Evolutionary conservation across 1,140 invertebrate genomes (phyloP).

Genomic region (Kradibia gibbosae): DNA sequence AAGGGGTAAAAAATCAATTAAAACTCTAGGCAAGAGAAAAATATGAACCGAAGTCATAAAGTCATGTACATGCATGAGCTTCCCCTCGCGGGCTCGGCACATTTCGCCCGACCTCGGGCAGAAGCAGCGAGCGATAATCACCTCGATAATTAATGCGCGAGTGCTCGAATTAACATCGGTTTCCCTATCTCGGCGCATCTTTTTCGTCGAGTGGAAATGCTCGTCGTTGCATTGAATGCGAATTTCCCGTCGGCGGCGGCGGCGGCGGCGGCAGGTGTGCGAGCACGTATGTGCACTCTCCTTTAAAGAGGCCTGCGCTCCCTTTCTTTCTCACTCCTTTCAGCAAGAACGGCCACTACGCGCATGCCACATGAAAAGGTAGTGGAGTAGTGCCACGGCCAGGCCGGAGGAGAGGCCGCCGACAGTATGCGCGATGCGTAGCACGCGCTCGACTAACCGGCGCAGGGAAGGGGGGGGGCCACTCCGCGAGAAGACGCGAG

Average conservation of each 20-base stretch:
- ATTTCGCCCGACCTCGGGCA: not conserved
- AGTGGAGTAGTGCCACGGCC: not conserved
- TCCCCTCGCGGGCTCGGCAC: not conserved
- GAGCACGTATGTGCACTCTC: not conserved
- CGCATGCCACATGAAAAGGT: not conserved
- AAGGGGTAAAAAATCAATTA: slow-evolving; percentile 33
- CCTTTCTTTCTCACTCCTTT: not conserved
- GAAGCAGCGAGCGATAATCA: not conserved
- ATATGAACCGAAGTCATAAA: slow-evolving; percentile 21
- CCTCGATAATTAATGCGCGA: slow-evolving; percentile 39
- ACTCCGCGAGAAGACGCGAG: slow-evolving; percentile 50
- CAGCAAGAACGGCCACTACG: slow-evolving; percentile 1
- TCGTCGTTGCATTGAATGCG: slow-evolving; percentile 5
- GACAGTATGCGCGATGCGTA: slow-evolving; percentile 46
- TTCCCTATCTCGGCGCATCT: slow-evolving; percentile 24
- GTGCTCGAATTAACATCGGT: slow-evolving; percentile 38
- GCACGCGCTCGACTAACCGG: slow-evolving; percentile 21
- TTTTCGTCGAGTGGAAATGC: slow-evolving; percentile 36
- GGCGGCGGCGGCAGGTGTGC: not conserved
- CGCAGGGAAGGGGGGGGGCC: not conserved
- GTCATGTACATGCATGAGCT: not conserved
- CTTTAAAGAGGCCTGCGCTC: slow-evolving; percentile 7
- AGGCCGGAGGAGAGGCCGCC: slow-evolving; percentile 17
- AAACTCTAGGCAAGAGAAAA: slow-evolving; percentile 15
- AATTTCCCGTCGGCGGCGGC: slow-evolving; percentile 20